Base-by-base conservation (phyloP, 2,797 vertebrate genomes). In the Fundulus diaphanus region DNA sequence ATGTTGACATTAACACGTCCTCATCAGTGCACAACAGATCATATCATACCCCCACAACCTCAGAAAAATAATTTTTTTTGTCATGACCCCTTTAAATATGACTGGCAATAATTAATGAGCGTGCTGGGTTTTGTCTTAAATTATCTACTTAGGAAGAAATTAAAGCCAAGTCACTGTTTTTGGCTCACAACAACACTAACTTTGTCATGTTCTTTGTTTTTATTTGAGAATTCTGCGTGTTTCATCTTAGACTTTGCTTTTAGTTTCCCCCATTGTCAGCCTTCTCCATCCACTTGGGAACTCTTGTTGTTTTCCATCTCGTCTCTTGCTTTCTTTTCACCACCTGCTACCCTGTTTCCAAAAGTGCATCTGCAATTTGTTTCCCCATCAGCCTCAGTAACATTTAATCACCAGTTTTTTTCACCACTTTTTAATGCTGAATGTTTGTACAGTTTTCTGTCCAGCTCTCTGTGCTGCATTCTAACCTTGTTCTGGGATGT, bases 331-430 rank as follows among this genome's bases (percentile, higher is more conserved):
- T 33, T 31, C 31, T 18, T 27, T 48, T 49, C 67, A 22, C 44
- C 68, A 33, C 46, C 68, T 69, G 67, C 67, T 49, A 22, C 29
- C 46, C 67, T 70, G 48, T 52, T 70, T 70, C 68, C 22, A 35
- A 52, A 49, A 69, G 46, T 5, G 24, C 46, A 51, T 33, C 20
- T 69, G 48, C 31, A 69, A 24, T 13, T 52, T 35, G 16, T 70
- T 52, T 52, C 9, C 13, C 13, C 2, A 35, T 37, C 12, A 16
- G 13, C 7, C 68, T 49, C 68, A 51, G 46, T 33, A 22, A 31
- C 6, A 51, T 35, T 24, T 69, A 49, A 68, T 46, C 40, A 48
- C 42, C 16, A 9, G 29, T 33, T 51, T 24, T 69, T 69, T n/a
- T n/a, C n/a, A n/a, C 46, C 29, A 51, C 68, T 33, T 51, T 29